Conservation (phyloP, 2,113 vertebrate genomes). For the Hepsetus odoe region DNA sequence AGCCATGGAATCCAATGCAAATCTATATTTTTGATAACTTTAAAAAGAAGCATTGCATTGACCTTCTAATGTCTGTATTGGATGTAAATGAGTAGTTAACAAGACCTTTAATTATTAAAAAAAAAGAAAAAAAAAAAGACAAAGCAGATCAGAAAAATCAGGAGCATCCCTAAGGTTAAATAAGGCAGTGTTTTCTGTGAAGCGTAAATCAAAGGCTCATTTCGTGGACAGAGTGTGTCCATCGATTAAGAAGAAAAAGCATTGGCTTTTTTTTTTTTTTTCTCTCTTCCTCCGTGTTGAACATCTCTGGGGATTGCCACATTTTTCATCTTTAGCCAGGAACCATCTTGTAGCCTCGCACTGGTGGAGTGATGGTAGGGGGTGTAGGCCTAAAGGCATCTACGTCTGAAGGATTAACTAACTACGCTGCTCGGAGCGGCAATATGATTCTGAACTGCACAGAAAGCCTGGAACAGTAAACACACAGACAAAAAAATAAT, state of each 20-base stretch:
- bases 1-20: constrained; percentile 37
- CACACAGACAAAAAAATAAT: too few species aligned
- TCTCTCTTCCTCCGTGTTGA: not conserved
- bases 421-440: too few species aligned
- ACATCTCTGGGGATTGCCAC: not conserved
- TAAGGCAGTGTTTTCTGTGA: not conserved
- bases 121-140: constrained; percentile 52
- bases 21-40: constrained; percentile 69
- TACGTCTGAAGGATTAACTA: too few species aligned
- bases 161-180: constrained; percentile 13
- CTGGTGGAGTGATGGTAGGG: too few species aligned
- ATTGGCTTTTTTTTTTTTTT: not conserved
- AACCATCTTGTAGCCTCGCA: too few species aligned
- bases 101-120: constrained; percentile 41
- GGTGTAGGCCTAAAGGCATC: too few species aligned
- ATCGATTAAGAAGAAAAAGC: constrained; percentile 7
- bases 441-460: too few species aligned
- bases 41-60: constrained; percentile 60
- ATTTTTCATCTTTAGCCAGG: too few species aligned
- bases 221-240: not conserved
- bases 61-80: constrained; percentile 64
- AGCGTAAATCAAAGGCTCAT: constrained; percentile 33
- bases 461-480: too few species aligned
- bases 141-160: constrained; percentile 38
- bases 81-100: constrained; percentile 64